Evolutionary conservation across 2,888 invertebrate species (phyloP), one percentile per base, ranked within the genome.

Genomic region (Eupithecia vulgata): DNA sequence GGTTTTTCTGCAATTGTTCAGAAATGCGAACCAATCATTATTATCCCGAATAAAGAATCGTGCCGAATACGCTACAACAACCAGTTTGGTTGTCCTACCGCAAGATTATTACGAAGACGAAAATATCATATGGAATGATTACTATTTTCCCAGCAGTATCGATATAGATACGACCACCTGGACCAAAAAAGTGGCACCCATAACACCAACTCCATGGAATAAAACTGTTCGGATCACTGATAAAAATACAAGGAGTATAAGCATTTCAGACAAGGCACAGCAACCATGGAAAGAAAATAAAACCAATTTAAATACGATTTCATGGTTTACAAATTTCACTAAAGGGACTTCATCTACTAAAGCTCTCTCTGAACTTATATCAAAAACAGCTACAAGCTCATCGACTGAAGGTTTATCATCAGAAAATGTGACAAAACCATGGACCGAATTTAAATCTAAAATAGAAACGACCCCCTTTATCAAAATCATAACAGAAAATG

Each of bases 31-130:
- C 45, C n/a, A 67, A n/a, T 77, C 81, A 10, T 71, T 82, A 66
- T 67, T 85, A n/a, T 86, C 87, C 3, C 79, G 83, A 5, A 12
- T 78, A 8, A 85, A 83, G 75, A 85, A 82, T 65, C 78, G 79
- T 6, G 78, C 81, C 37, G 21, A 74, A 13, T 85, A 85, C 67
- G 67, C 75, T 15, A 45, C 71, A 57, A 76, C 79, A 12, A 77
- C 68, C 35, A 80, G 81, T 17, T 71, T 82, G 1, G 69, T 79
- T 59, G 59, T 85, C 57, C 72, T 83, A 25, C 83, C 85, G 7
- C 81, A 84, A 65, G 85, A 86, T 68, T 85, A 85, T 61, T 73
- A 79, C 17, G 61, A 64, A 6, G 81, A 80, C 15, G 80, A 79
- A 15, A 68, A 81, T 70, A 35, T 48, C 1, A 4, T 30, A 17